These are phyloP conservation scores for Nothobranchius kuhntae DNA, from an alignment of 2,113 vertebrate genomes.

Conservation along the genomic window DNA sequence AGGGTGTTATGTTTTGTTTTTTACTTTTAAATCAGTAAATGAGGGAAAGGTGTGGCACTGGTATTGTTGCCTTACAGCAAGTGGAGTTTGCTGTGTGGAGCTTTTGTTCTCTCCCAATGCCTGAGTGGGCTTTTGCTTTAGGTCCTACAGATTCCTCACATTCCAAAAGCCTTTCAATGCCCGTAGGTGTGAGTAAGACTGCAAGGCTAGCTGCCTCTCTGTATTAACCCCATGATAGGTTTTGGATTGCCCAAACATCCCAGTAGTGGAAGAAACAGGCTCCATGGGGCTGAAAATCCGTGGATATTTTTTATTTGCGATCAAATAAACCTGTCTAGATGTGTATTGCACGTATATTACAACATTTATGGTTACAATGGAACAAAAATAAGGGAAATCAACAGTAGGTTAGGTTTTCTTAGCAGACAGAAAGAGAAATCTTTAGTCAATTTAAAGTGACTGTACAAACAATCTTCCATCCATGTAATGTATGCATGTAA, in stretches of 20 bases:
- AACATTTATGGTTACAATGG: too few relatives aligned
- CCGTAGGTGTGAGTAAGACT: neutral
- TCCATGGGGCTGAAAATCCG: neutral
- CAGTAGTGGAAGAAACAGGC: neutral
- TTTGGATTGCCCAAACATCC: too few relatives aligned
- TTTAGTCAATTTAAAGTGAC: too few relatives aligned
- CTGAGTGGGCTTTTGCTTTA: neutral
- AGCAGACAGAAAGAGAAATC: too few relatives aligned
- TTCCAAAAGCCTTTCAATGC: neutral
- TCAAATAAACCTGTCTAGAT: too few relatives aligned
- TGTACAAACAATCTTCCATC: too few relatives aligned
- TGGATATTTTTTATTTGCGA: too few relatives aligned
- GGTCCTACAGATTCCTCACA: neutral
- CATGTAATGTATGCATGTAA: too few relatives aligned
- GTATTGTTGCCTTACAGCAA: neutral
- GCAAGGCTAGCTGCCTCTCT: neutral
- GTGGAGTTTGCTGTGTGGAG: neutral
- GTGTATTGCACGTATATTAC: too few relatives aligned
- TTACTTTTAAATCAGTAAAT: neutral
- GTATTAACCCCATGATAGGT: neutral
- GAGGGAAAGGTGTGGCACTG: neutral
- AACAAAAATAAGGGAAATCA: too few relatives aligned
- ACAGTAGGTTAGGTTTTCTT: too few relatives aligned
- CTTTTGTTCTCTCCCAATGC: neutral
- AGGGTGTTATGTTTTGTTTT: neutral